phyloP scores from a whole-genome alignment of 2,797 vertebrate species.

The Falco berigora region DNA sequence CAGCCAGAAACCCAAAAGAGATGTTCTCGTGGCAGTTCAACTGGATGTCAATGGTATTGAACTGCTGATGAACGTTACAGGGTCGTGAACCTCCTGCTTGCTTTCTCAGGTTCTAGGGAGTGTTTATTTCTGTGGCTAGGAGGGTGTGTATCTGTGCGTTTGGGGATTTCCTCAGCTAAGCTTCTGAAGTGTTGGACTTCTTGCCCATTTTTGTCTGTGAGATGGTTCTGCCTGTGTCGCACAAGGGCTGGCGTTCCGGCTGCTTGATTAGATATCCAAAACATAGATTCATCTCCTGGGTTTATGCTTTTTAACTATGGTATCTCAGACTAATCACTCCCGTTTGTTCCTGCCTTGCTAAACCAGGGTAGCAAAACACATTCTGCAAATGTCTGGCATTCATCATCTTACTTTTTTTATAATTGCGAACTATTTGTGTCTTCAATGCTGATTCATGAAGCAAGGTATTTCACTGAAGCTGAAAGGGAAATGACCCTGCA shows the following conservation, averaged over 20 bases:
- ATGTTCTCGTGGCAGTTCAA: not conserved
- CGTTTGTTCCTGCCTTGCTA: not conserved
- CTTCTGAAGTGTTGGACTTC: not conserved
- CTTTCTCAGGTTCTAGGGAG: not conserved
- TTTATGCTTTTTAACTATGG: not conserved
- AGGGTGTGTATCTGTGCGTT: not conserved
- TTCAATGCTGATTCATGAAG: slow-evolving; percentile 15
- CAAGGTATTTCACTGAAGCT: not conserved
- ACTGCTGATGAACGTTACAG: not conserved
- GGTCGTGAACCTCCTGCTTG: not conserved
- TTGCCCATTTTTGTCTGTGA: not conserved
- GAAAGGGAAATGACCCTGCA: slow-evolving; percentile 8
- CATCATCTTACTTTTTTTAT: not conserved
- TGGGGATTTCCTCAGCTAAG: not conserved
- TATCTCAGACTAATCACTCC: not conserved
- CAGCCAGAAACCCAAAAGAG: not conserved
- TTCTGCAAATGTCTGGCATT: not conserved
- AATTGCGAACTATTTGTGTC: not conserved
- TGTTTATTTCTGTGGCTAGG: not conserved
- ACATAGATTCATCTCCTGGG: not conserved
- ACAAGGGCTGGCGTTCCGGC: not conserved
- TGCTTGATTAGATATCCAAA: not conserved
- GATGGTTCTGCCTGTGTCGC: not conserved
- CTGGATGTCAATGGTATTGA: fast-evolving
- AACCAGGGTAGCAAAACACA: not conserved